phyloP scores from a whole-genome alignment of 2,888 invertebrate genomes.

The Rhingia rostrata region DNA sequence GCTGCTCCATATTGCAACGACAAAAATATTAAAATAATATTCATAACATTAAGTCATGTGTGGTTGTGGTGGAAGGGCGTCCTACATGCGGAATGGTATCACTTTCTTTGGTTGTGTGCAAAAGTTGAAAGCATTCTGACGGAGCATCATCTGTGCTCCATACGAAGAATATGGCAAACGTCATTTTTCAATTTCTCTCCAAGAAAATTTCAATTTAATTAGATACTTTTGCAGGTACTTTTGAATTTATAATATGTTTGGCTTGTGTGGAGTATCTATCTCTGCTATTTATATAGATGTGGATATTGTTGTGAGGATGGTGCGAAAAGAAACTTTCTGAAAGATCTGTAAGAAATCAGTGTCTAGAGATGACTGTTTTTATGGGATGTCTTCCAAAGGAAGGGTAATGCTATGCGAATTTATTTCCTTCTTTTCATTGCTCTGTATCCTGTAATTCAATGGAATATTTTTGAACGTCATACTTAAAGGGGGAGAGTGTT shows the following conservation, averaged over 20 bases:
- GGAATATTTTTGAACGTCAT: slow-evolving; percentile 19
- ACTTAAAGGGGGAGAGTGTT: too few relatives aligned
- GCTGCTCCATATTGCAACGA: neutral
- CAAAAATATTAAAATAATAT: slow-evolving; percentile 66
- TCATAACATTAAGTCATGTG: slow-evolving; percentile 63
- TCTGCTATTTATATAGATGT: too few relatives aligned
- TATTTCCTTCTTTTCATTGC: slow-evolving; percentile 26
- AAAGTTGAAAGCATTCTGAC: slow-evolving; percentile 31
- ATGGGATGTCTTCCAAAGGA: neutral
- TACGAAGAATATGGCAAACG: slow-evolving; percentile 48
- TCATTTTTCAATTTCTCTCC: slow-evolving; percentile 65
- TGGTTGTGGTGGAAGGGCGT: neutral
- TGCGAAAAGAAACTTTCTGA: slow-evolving; percentile 13
- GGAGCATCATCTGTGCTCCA: slow-evolving; percentile 57
- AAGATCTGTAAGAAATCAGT: slow-evolving; percentile 10
- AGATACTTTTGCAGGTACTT: slow-evolving; percentile 60
- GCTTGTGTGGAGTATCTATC: neutral
- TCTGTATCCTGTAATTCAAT: slow-evolving; percentile 40
- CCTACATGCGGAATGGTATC: slow-evolving; percentile 2
- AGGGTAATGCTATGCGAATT: slow-evolving; percentile 36
- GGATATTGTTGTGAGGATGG: neutral
- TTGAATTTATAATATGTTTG: neutral
- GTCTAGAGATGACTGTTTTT: neutral
- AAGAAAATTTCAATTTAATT: slow-evolving; percentile 67
- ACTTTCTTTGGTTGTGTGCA: neutral